Evolutionary conservation across 2,797 vertebrate species (phyloP), one percentile per base, ranked within the genome.

Genomic region (Gastrophryne carolinensis): DNA sequence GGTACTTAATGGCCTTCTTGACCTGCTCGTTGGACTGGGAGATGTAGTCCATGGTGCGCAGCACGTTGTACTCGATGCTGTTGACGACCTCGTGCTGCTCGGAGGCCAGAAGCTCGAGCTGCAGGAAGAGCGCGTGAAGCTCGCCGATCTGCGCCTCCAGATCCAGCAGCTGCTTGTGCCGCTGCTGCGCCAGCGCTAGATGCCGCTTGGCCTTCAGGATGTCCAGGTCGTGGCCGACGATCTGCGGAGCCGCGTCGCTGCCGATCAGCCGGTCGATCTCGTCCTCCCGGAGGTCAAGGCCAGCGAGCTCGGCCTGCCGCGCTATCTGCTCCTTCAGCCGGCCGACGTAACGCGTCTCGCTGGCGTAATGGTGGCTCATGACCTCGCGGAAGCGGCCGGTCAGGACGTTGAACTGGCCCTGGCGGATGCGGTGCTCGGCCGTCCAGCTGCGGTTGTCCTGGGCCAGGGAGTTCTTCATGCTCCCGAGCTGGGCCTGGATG

Each of bases 101-200:
- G 0, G 74, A 72, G 30, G 85, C 79, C 73, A 89, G 72, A 35
- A 82, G 61, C 39, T 87, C 84, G 75, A 89, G 60, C 78, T 82
- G 81, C 11, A 86, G 32, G 78, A 89, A 89, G 21, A 90, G 83
- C 5, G 57, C 39, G 1, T 73, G 82, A 26, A 90, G 80, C 72
- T 89, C 86, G 0, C 12, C 32, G 58, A 89, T 79, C 79, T 85
- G 86, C 9, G 10, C 75, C 21, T 90, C 87, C 75, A 90, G 78
- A 35, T 86, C 85, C 1, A 85, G 71, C 9, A 90, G 82, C 79
- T 90, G 86, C 57, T 62, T 81, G 49, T 83, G 87, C 0, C 78
- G 72, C 7, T 79, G 81, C 12, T 84, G 86, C 3, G 82, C 83
- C 75, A 79, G 5, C 13, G 82, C 79, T 13, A 89, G 17, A 5